Evolutionary conservation across 2,888 invertebrate genomes (phyloP).

Genomic region (Philonicus albiceps): DNA sequence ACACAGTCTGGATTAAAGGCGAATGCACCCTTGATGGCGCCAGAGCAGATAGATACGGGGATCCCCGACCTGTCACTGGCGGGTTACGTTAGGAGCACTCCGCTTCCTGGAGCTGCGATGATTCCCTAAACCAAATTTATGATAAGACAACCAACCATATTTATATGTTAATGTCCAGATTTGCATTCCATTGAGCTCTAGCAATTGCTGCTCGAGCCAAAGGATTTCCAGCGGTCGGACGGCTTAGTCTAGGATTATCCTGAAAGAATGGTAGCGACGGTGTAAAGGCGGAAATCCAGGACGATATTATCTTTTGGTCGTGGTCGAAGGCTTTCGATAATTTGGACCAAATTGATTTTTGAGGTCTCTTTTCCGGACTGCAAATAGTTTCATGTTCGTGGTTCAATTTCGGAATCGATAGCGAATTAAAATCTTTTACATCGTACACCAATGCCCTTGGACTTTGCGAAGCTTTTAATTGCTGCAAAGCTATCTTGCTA

Average conservation of each 20-base stretch:
- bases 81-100: not conserved
- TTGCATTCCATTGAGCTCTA: conserved; percentile 2
- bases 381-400: not conserved
- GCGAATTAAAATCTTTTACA: not conserved
- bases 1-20: not conserved
- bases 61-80: conserved; percentile 1
- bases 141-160: conserved; percentile 14
- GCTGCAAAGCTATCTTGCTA: not conserved
- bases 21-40: not conserved
- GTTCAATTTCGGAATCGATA: not conserved
- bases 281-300: not conserved
- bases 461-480: not conserved
- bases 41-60: not conserved
- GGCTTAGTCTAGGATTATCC: not conserved
- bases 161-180: conserved; percentile 30
- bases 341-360: not conserved
- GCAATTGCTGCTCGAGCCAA: conserved; percentile 4
- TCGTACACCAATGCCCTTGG: not conserved
- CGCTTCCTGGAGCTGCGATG: not conserved
- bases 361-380: not conserved
- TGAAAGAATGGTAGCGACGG: not conserved
- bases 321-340: not conserved
- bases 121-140: conserved; percentile 30
- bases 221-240: not conserved
- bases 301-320: not conserved